Conservation (phyloP, 2,797 vertebrate genomes). For the Enteromius thamalakanensis region DNA sequence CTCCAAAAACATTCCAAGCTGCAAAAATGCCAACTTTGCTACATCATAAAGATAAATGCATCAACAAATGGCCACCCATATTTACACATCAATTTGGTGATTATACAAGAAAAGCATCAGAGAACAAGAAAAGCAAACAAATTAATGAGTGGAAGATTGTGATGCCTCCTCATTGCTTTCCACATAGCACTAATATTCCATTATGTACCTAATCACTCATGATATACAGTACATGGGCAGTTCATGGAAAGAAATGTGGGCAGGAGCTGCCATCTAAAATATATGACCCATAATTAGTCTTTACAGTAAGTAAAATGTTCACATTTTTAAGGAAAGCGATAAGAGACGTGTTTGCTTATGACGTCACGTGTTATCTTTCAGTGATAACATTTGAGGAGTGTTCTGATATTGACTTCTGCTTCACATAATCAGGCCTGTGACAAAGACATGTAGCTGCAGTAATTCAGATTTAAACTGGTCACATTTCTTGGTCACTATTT, state of each 20-base stretch:
- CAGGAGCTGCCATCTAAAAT: conserved; percentile 11
- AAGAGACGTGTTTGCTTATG: neutral
- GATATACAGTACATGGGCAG: neutral
- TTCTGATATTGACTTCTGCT: conserved; percentile 16
- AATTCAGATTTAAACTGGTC: neutral
- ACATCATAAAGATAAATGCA: neutral
- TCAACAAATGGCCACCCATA: neutral
- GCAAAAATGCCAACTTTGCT: neutral
- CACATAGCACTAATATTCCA: neutral
- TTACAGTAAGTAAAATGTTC: neutral
- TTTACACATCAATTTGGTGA: conserved; percentile 1
- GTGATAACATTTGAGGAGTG: conserved; percentile 36
- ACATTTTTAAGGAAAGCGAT: conserved; percentile 7
- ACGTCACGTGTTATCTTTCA: neutral
- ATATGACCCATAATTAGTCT: conserved; percentile 13
- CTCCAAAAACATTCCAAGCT: neutral
- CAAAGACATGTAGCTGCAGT: neutral
- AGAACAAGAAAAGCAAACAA: neutral
- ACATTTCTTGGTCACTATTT: too few species aligned
- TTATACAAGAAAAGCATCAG: too few species aligned
- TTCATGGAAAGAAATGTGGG: neutral
- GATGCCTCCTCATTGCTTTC: neutral
- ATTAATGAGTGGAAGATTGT: neutral
- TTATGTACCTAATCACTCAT: conserved; percentile 7
- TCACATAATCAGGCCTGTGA: neutral